Conservation (phyloP, 1,140 invertebrate species). For the Zophobas morio region DNA sequence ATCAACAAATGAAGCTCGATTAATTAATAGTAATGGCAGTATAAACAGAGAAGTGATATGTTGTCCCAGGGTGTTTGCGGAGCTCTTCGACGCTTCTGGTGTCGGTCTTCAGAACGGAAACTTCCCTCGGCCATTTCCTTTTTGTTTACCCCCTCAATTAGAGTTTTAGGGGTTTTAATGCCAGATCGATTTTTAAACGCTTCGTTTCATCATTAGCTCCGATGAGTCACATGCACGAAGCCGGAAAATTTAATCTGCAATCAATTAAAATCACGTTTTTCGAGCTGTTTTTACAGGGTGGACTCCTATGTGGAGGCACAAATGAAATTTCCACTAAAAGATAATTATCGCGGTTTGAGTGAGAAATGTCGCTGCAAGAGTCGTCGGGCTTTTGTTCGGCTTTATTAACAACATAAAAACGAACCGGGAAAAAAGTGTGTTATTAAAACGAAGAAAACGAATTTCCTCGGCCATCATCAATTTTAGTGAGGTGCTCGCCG, state of each 20-base stretch:
- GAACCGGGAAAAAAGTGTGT: constrained; percentile 1
- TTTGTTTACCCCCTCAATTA: constrained; percentile 29
- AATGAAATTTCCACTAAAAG: not conserved
- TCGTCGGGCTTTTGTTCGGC: constrained; percentile 3
- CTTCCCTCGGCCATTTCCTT: constrained; percentile 25
- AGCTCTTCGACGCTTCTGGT: constrained; percentile 12
- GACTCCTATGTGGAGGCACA: not conserved
- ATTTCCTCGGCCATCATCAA: constrained; percentile 21
- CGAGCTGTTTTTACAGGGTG: not conserved
- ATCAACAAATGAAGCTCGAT: constrained; percentile 14
- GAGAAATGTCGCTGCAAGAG: not conserved
- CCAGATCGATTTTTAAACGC: constrained; percentile 11
- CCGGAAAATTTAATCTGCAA: not conserved
- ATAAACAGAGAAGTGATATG: constrained; percentile 39
- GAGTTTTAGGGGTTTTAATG: constrained; percentile 8
- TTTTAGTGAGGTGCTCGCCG: constrained; percentile 1
- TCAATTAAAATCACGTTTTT: not conserved
- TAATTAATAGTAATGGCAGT: constrained; percentile 42
- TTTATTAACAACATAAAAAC: constrained; percentile 9
- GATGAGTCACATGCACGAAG: not conserved
- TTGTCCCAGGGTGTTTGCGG: constrained; percentile 32
- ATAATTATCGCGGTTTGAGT: not conserved
- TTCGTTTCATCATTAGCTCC: not conserved
- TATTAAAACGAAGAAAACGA: constrained; percentile 19
- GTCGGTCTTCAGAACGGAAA: constrained; percentile 7